Base-by-base conservation (phyloP, 2,113 vertebrate genomes). In the Apteryx mantelli region DNA sequence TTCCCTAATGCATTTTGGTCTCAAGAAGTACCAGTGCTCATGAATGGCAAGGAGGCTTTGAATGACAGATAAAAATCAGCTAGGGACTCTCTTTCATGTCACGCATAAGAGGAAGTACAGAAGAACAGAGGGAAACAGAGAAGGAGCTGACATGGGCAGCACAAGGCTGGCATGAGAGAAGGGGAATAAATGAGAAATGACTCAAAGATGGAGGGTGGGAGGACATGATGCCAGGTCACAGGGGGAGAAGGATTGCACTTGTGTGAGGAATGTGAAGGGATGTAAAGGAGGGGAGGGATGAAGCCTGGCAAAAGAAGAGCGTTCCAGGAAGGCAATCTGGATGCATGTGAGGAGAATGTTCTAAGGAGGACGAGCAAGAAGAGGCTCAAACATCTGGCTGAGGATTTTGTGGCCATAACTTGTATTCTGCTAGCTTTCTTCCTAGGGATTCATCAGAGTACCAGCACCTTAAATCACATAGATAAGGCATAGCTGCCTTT, bases 241-340 rank as follows among this genome's bases (percentile, higher is more conserved):
- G 30, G 7, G 13, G 50, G 13, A 82, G 2, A 24, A 80, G 76
- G 85, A 13, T 83, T 71, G 4, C 60, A 2, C 32, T 60, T 61
- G 63, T 0, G 1, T 42, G 28, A 40, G 9, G 50, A 36, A 36
- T 5, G 6, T 4, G 1, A 80, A 64, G 38, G 50, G 26, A 68
- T 60, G 82, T 77, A 91, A 63, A 63, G 68, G 21, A 88, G 44
- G 36, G 38, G 25, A 73, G 48, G 0, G 4, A 44, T 30, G 71
- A 77, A 73, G 53, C 76, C 36, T 1, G 0, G 55, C 0, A 1
- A 34, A 48, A 30, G 77, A n/a, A 63, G 12, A 48, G 25, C 13
- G 7, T 20, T 48, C 20, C 56, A n/a, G 60, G 48, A 32, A 44
- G 12, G 0, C 38, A 34, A 30, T 63, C 1, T 0, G 21, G 24